These are phyloP conservation scores for Pelecanus crispus DNA, from an alignment of 2,113 vertebrate species.

Conservation along the genomic window DNA sequence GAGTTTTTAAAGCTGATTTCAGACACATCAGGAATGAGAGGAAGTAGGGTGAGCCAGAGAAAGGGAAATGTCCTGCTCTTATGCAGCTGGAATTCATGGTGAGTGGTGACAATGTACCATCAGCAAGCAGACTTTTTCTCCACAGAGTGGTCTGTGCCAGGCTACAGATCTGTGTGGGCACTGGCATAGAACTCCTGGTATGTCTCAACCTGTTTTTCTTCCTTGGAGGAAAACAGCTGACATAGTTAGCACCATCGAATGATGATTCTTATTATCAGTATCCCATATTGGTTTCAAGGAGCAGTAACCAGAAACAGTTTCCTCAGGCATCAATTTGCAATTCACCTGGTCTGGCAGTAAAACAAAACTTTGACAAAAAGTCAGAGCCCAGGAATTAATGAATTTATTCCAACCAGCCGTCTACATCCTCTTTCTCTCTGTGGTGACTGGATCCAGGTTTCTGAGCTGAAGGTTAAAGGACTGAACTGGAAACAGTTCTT, in stretches of 20 bases:
- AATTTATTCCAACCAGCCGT: neutral
- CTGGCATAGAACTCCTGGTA: neutral
- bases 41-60: neutral
- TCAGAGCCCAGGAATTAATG: neutral
- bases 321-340: neutral
- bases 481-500: neutral
- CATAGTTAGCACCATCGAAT: neutral
- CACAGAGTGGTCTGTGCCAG: neutral
- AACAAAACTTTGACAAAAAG: neutral
- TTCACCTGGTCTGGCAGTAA: neutral
- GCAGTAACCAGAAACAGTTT: neutral
- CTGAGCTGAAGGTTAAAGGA: neutral
- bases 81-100: neutral
- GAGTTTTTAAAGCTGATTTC: neutral
- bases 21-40: neutral
- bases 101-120: neutral
- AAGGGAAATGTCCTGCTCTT: neutral
- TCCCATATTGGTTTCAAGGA: neutral
- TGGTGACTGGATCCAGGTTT: neutral
- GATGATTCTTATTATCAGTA: neutral
- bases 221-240: neutral
- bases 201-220: neutral
- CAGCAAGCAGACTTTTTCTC: neutral
- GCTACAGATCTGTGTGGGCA: neutral
- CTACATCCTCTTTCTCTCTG: accelerated